Conservation (phyloP, 2,888 invertebrate genomes). For the Cheilosia urbana region DNA sequence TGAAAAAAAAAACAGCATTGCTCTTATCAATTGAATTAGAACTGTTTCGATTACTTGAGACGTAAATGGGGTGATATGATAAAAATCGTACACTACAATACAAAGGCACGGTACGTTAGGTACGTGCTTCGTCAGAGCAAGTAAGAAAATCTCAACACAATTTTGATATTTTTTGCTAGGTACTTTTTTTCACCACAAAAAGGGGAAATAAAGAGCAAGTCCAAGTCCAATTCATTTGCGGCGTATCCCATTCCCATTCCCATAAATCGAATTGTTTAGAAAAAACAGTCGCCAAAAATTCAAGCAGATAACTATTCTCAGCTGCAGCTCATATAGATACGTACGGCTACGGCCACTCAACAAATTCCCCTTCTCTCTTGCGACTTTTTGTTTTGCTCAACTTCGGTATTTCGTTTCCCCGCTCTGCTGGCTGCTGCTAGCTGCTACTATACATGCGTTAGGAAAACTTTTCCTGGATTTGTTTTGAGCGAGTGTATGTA, state of each 20-base stretch:
- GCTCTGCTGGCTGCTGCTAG: slow-evolving; percentile 4
- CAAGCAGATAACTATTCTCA: background rate
- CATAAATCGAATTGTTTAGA: slow-evolving; percentile 19
- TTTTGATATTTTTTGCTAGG: background rate
- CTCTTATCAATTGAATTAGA: slow-evolving; percentile 47
- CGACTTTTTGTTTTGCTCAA: slow-evolving; percentile 49
- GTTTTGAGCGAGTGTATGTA: slow-evolving; percentile 70
- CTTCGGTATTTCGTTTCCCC: slow-evolving; percentile 6
- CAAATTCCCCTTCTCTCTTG: slow-evolving; percentile 7
- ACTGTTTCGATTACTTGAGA: background rate
- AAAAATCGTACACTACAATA: slow-evolving; percentile 13
- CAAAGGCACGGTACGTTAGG: background rate
- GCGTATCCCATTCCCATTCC: background rate
- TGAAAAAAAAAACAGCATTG: too few species aligned
- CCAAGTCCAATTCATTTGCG: slow-evolving; percentile 10
- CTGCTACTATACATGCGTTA: slow-evolving; percentile 28
- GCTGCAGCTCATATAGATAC: slow-evolving; percentile 43
- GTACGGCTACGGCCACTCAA: slow-evolving; percentile 19
- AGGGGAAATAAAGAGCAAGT: slow-evolving; percentile 25
- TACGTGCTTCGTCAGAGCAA: background rate
- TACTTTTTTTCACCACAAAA: slow-evolving; percentile 15
- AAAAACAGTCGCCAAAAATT: slow-evolving; percentile 7
- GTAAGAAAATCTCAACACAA: background rate
- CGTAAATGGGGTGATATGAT: slow-evolving; percentile 34
- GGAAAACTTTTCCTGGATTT: slow-evolving; percentile 70